A percentile compares a stretch with the other conserved stretches of the same genome.
Evolutionary conservation across 2,113 vertebrate species (phyloP).

Genomic region (Aspidoscelis tigris): DNA sequence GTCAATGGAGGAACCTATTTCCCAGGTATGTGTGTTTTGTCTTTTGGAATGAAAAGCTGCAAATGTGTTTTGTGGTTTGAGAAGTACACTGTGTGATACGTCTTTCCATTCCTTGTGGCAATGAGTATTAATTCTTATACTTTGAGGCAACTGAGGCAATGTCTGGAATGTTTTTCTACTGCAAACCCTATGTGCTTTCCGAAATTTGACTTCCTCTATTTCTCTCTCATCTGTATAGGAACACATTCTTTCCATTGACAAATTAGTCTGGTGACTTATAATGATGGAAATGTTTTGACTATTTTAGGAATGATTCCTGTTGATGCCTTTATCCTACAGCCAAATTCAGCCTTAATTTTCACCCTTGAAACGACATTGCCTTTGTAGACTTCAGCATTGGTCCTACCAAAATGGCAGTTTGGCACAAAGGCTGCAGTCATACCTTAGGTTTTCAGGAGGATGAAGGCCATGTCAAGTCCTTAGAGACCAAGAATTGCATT

Average conservation of each 20-base stretch:
- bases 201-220: conserved; percentile 37
- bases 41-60: not conserved
- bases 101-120: conserved; percentile 3
- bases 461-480: no score
- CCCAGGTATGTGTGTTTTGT: not conserved
- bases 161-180: conserved; percentile 10
- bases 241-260: conserved; percentile 48
- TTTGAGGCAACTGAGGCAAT: conserved; percentile 4
- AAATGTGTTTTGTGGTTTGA: not conserved
- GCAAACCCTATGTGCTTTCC: conserved; percentile 19
- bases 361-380: conserved; percentile 9
- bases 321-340: conserved; percentile 30
- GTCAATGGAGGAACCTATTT: not conserved
- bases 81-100: not conserved
- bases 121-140: not conserved
- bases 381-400: conserved; percentile 13
- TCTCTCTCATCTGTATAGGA: conserved; percentile 23
- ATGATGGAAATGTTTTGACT: conserved; percentile 57
- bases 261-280: conserved; percentile 48
- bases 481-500: no score
- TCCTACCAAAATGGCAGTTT: conserved; percentile 3
- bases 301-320: conserved; percentile 55
- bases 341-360: conserved; percentile 17
- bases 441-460: no score
- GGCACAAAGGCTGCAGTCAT: not conserved